Percentiles rank a stretch among this genome's conserved stretches.
Evolutionary conservation across 2,888 invertebrate species (phyloP).

Genomic region (Tribolium freemani): DNA sequence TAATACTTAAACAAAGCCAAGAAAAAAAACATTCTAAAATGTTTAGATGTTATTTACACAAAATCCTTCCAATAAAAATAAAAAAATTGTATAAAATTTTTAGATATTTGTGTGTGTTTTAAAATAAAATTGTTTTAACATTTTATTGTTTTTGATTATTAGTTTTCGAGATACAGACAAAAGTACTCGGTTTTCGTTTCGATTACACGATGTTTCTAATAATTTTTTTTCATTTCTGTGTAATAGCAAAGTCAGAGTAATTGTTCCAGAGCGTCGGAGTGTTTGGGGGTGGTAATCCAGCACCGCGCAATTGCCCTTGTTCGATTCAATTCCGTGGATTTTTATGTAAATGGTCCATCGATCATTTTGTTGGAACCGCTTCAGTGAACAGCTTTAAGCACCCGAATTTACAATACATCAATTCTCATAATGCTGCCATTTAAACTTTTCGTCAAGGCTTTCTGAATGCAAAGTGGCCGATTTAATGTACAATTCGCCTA

Average conservation of each 20-base stretch:
- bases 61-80: too few relatives aligned
- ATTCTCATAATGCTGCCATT: slow-evolving; percentile 55
- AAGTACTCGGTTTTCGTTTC: too few relatives aligned
- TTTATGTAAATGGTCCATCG: slow-evolving; percentile 60
- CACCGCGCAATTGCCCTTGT: slow-evolving; percentile 54
- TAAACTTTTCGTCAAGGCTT: slow-evolving; percentile 39
- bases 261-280: neutral
- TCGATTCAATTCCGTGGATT: slow-evolving; percentile 57
- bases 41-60: too few relatives aligned
- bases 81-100: too few relatives aligned
- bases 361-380: slow-evolving; percentile 54
- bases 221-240: too few relatives aligned
- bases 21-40: too few relatives aligned
- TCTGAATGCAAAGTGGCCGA: slow-evolving; percentile 30
- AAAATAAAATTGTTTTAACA: too few relatives aligned
- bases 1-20: too few relatives aligned
- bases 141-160: too few relatives aligned
- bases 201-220: too few relatives aligned
- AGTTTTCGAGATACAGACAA: too few relatives aligned
- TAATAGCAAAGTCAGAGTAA: neutral
- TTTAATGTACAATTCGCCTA: slow-evolving; percentile 6
- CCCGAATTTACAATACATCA: slow-evolving; percentile 59
- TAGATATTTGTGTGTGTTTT: too few relatives aligned
- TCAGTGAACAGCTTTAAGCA: slow-evolving; percentile 56
- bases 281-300: neutral